A percentile compares a stretch with the other conserved stretches of the same genome.
These are phyloP conservation scores for Cantharis nigra DNA, from an alignment of 2,888 invertebrate genomes.

Conservation along the genomic window DNA sequence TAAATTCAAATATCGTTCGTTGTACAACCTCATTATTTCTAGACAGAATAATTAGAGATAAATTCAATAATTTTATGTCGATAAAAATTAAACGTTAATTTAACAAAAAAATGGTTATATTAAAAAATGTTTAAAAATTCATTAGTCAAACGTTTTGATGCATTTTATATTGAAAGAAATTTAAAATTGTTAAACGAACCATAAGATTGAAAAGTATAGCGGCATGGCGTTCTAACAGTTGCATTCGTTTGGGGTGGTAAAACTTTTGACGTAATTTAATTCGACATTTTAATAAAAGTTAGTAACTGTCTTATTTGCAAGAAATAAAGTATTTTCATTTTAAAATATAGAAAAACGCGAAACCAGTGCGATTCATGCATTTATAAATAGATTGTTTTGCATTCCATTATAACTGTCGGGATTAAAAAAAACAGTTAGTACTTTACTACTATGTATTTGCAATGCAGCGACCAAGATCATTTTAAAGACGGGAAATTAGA, in stretches of 20 bases:
- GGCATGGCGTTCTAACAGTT: background rate
- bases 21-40: background rate
- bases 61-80: background rate
- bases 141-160: background rate
- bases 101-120: background rate
- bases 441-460: conserved; percentile 2
- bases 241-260: background rate
- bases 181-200: background rate
- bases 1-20: too few species aligned
- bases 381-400: conserved; percentile 31
- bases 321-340: conserved; percentile 25
- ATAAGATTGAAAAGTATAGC: background rate
- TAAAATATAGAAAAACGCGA: background rate
- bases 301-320: conserved; percentile 29
- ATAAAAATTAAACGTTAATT: background rate
- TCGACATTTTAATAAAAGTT: conserved; percentile 30
- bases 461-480: conserved; percentile 12
- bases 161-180: background rate
- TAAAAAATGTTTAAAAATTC: background rate
- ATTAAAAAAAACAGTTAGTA: conserved; percentile 17
- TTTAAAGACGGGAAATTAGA: conserved; percentile 20
- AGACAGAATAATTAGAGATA: background rate
- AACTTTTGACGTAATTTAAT: conserved; percentile 27
- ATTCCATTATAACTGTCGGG: conserved; percentile 14
- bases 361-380: conserved; percentile 19